phyloP scores from a whole-genome alignment of 2,797 vertebrate species.

The Oryzias sinensis region DNA sequence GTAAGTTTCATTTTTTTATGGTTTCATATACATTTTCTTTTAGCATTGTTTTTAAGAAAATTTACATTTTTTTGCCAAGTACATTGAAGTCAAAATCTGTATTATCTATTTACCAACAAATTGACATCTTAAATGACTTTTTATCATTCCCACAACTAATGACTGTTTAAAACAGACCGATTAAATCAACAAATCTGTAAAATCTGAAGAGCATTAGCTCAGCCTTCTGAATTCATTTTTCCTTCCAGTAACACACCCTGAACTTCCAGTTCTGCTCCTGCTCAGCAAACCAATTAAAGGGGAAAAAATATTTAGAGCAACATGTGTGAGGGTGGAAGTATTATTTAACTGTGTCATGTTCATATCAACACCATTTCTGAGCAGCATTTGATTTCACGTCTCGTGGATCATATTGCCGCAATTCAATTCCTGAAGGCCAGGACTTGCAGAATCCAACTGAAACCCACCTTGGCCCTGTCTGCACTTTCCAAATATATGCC shows the following conservation, averaged over 20 bases:
- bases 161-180: too few species aligned
- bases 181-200: not conserved
- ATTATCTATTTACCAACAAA: too few species aligned
- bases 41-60: too few species aligned
- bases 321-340: constrained; percentile 25
- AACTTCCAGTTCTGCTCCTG: constrained; percentile 11
- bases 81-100: too few species aligned
- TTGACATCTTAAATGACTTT: too few species aligned
- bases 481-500: constrained; percentile 73
- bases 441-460: constrained; percentile 41
- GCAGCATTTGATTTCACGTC: constrained; percentile 58
- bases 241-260: constrained; percentile 1
- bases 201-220: constrained; percentile 5
- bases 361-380: constrained; percentile 34
- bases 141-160: too few species aligned
- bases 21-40: too few species aligned
- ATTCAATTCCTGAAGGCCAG: constrained; percentile 41
- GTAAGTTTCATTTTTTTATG: constrained; percentile 5
- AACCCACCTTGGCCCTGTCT: constrained; percentile 60
- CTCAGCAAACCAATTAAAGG: constrained; percentile 20
- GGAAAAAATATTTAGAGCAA: constrained; percentile 37
- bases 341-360: constrained; percentile 40
- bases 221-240: constrained; percentile 5
- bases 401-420: constrained; percentile 49
- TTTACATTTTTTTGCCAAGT: too few species aligned